Base-by-base conservation (phyloP, 2,113 vertebrate genomes). In the Orycteropus afer region DNA sequence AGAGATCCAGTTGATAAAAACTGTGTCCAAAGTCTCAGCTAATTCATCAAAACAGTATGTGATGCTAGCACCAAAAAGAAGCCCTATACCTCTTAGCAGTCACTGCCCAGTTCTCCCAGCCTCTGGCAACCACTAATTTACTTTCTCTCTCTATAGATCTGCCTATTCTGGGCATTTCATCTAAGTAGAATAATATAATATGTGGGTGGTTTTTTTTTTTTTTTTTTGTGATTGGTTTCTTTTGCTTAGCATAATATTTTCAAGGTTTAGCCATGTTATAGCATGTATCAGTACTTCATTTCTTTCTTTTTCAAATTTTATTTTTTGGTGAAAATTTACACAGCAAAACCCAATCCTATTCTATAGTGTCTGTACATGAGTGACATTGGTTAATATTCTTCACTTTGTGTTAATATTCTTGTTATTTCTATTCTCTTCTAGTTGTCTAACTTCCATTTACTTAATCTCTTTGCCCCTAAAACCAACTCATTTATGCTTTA, bases 21-120 rank as follows among this genome's bases (percentile, higher is more conserved):
- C 57, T 76, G 5, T 91, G 47, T 89, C n/a, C 59, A 69, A 84
- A 92, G 51, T 80, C 42, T 91, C 59, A 76, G 63, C 76, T 91
- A 18, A 69, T 88, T 63, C 20, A 85, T 92, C 14, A 91, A 32
- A 89, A 45, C n/a, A 53, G 3, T 73, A 51, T 80, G 13, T 49
- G 90, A 69, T 89, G 37, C 61, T 86, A 51, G 61, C 63, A 40
- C n/a, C n/a, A n/a, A 83, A 27, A 88, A 73, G 63, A 91, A 82
- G 65, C 32, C 25, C 77, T 29, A 20, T 85, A 37, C 20, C 32
- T 14, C 40, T 78, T 88, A 84, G 37, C 57, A 92, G 22, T 84
- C 20, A 49, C 22, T 84, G 1, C 11, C 20, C 17, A 49, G 84
- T 71, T 23, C 17, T 11, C 65, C 47, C 15, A 15, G 32, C 49